phyloP scores from a whole-genome alignment of 2,113 vertebrate species.

The Rhadina sibilatrix region DNA sequence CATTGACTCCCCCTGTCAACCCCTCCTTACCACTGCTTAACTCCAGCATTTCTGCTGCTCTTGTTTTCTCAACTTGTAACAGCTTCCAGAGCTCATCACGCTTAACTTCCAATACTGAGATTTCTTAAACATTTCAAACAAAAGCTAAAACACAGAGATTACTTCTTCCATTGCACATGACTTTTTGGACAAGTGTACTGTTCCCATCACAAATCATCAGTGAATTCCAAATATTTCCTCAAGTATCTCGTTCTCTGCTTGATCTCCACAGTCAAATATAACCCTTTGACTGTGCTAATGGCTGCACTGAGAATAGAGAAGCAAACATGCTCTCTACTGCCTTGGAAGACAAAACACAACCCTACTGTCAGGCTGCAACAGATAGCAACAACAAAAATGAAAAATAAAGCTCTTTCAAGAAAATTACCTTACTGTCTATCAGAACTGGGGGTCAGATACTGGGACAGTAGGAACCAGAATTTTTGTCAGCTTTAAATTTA shows the following conservation, averaged over 20 bases:
- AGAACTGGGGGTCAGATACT: background rate
- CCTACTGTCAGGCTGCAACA: fast-evolving
- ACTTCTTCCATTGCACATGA: background rate
- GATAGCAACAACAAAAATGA: background rate
- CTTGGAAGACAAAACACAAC: background rate
- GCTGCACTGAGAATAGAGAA: background rate
- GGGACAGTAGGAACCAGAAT: fast-evolving
- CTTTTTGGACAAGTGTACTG: background rate
- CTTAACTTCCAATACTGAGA: background rate
- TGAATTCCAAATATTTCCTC: background rate
- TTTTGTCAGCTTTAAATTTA: background rate
- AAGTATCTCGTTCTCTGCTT: background rate
- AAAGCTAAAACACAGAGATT: background rate
- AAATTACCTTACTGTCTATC: background rate
- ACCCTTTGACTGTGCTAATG: background rate
- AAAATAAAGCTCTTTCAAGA: background rate
- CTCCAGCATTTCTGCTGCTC: background rate
- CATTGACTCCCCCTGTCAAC: too few relatives aligned
- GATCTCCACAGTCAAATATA: background rate
- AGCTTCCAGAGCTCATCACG: background rate
- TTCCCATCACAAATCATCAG: background rate
- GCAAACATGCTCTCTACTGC: background rate
- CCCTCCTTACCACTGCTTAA: background rate
- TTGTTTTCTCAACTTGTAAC: background rate
- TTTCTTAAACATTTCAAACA: background rate